A percentile compares a stretch with the other conserved stretches of the same genome.
phyloP scores from a whole-genome alignment of 2,888 invertebrate species.

The Caenorhabditis becei region DNA sequence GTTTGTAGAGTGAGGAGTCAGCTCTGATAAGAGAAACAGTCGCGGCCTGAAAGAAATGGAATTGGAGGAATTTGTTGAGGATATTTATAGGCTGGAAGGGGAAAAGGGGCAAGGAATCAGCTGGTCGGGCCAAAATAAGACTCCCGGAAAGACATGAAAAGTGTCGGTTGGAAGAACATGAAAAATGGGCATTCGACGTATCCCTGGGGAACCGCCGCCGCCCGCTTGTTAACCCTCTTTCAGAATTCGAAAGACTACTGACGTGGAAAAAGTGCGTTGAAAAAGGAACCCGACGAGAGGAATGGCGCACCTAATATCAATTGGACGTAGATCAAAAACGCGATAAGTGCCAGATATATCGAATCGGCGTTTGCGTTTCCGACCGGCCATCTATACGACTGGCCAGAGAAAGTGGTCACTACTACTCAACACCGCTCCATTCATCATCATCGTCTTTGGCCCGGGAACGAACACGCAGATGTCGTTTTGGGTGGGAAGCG shows the following conservation, averaged over 20 bases:
- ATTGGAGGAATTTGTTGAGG: background rate
- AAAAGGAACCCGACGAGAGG: conserved; percentile 24
- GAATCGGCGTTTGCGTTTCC: conserved; percentile 12
- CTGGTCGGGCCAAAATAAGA: background rate
- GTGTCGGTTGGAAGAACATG: conserved; percentile 36
- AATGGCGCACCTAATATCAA: conserved; percentile 38
- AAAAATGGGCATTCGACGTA: conserved; percentile 53
- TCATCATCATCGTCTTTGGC: conserved; percentile 20
- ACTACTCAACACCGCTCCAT: conserved; percentile 32
- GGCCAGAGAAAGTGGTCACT: conserved; percentile 1
- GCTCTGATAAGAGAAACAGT: background rate
- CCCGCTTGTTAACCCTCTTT: conserved; percentile 45
- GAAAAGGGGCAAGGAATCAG: conserved; percentile 2
- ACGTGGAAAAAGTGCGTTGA: conserved; percentile 23
- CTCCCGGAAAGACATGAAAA: conserved; percentile 7
- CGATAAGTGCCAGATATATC: conserved; percentile 48
- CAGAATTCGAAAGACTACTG: conserved; percentile 55
- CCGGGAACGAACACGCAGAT: conserved; percentile 23
- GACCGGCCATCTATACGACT: conserved; percentile 40
- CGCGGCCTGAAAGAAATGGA: background rate
- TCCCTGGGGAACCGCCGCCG: conserved; percentile 35
- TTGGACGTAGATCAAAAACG: conserved; percentile 47
- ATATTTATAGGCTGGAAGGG: background rate
- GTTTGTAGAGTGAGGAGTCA: background rate
- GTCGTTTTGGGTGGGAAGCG: conserved; percentile 2